phyloP scores from a whole-genome alignment of 2,888 invertebrate genomes.

The Aelia acuminata region DNA sequence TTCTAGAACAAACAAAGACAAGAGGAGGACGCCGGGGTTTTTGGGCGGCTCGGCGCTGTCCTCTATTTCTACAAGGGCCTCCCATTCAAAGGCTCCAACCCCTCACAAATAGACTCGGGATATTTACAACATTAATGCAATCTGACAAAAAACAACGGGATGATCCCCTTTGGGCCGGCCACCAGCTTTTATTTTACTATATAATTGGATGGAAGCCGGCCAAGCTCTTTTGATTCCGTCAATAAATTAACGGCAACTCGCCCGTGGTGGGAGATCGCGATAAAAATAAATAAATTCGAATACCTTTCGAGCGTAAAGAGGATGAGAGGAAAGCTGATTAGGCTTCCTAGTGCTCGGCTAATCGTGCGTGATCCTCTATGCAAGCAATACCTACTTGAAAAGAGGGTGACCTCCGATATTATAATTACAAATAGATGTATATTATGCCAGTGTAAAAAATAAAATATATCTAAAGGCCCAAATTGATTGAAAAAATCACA shows the following conservation, averaged over 20 bases:
- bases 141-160: constrained; percentile 35
- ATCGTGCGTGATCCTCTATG: no score
- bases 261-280: constrained; percentile 1
- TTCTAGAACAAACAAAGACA: not conserved
- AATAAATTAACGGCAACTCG: constrained; percentile 35
- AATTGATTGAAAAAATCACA: no score
- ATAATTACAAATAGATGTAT: no score
- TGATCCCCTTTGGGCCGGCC: not conserved
- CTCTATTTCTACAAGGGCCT: not conserved
- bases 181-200: constrained; percentile 35
- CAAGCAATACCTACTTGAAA: no score
- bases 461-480: no score
- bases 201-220: constrained; percentile 5
- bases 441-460: no score
- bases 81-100: constrained; percentile 11
- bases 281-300: constrained; percentile 33
- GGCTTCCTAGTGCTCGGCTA: no score
- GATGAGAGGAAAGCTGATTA: no score
- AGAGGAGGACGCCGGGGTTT: constrained; percentile 24
- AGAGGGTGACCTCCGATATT: no score
- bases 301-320: not conserved
- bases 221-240: constrained; percentile 14
- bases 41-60: not conserved
- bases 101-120: constrained; percentile 8
- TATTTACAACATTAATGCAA: constrained; percentile 41